These are phyloP conservation scores for Acanthaster planci DNA, from an alignment of 35 echinoderm and acorn worm genomes.

Conservation along the genomic window DNA sequence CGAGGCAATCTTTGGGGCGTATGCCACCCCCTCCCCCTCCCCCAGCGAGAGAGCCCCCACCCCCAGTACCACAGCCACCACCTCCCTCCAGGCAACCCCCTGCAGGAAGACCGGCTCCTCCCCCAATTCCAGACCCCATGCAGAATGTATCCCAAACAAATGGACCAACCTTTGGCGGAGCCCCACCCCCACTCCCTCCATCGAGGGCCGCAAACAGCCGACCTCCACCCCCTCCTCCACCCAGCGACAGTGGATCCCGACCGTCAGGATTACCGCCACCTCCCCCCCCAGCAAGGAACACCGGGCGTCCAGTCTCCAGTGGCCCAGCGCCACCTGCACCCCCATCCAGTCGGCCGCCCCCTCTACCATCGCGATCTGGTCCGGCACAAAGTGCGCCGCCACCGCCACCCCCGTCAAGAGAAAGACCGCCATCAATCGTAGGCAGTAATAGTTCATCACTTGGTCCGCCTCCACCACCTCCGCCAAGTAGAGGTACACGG, in stretches of 20 bases:
- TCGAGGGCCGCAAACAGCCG: constrained; percentile 17
- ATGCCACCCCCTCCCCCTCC: constrained; percentile 48
- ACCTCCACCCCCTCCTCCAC: constrained; percentile 52
- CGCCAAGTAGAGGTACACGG: constrained; percentile 32
- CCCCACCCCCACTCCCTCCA: constrained; percentile 58
- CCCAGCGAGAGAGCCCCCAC: constrained; percentile 17
- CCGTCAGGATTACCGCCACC: constrained; percentile 54
- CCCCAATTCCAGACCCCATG: constrained; percentile 37
- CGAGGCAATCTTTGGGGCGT: constrained; percentile 9
- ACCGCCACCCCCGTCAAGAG: constrained; percentile 55
- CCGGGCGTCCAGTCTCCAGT: constrained; percentile 24
- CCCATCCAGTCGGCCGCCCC: constrained; percentile 31
- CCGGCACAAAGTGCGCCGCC: constrained; percentile 1
- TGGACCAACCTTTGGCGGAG: constrained; percentile 37
- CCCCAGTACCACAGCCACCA: constrained; percentile 34
- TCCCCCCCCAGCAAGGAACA: constrained; percentile 60
- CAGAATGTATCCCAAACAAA: constrained; percentile 31
- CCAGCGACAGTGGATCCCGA: constrained; percentile 9
- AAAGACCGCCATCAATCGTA: constrained; percentile 30
- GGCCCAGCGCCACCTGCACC: constrained; percentile 63
- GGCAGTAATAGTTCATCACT: background rate
- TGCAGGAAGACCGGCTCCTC: constrained; percentile 13
- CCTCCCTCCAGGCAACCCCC: constrained; percentile 20
- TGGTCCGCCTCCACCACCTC: constrained; percentile 50
- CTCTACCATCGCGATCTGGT: constrained; percentile 21